Evolutionary conservation across 2,888 invertebrate species (phyloP), one percentile per base, ranked within the genome.

Genomic region (Cryptocephalus moraei): DNA sequence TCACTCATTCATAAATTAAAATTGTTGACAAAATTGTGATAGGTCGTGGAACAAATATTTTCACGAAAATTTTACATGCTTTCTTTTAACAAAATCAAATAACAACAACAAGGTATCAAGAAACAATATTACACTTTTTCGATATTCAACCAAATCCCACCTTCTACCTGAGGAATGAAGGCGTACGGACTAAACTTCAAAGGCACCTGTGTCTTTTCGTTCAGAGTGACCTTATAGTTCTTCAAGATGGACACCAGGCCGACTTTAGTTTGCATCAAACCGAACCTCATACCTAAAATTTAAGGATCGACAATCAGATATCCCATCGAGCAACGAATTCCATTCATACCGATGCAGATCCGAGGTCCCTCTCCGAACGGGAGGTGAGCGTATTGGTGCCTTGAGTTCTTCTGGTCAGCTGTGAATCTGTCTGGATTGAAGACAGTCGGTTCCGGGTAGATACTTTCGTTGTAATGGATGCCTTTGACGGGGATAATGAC

Each of bases 211-310:
- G 63, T 65, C 46, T 57, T 59, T n/a, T 51, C 41, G 38, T 58
- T 59, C 8, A 62, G 32, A 1, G 44, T 54, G 40, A 65, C 55
- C 41, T 48, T 53, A 44, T 56, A 62, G 40, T 61, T 58, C 13
- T 51, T 59, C 33, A 65, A 41, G 13, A 65, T 47, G 9, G 54
- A 55, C 0, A 55, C 47, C 11, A 67, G 46, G 10, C 62, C 66
- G 6, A 66, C 57, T 52, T 65, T 65, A 0, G 62, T 56, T 49
- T 66, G 64, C 60, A 67, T 56, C 13, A 62, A 39, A 9, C 64
- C 67, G 50, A 66, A 63, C 33, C 65, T 56, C 34, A 57, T 45
- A 34, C 66, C 66, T 66, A 32, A 36, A 59, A 57, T 6, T 4
- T 22, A 22, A 2, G 22, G 3, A 22, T 6, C 6, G 22, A 22